Conservation (phyloP, 2,797 vertebrate genomes). For the Petrocephalus schoutedeni region DNA sequence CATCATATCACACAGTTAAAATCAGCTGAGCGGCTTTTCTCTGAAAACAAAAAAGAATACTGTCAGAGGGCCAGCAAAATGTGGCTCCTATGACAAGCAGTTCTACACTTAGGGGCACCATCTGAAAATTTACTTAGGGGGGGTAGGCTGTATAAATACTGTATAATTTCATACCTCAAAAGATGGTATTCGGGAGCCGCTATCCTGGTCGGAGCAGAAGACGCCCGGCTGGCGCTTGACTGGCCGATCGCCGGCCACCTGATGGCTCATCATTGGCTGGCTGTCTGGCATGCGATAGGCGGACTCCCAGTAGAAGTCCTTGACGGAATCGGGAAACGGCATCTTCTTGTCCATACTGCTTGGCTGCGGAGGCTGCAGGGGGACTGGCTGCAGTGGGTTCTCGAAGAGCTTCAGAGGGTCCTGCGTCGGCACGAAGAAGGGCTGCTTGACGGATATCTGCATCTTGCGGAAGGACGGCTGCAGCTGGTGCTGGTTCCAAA, state of each 20-base stretch:
- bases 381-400: slow-evolving; percentile 68
- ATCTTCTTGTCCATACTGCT: slow-evolving; percentile 83
- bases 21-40: background rate
- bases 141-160: background rate
- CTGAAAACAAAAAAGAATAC: background rate
- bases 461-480: slow-evolving; percentile 81
- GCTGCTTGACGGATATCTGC: slow-evolving; percentile 76
- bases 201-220: slow-evolving; percentile 79
- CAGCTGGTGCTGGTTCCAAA: slow-evolving; percentile 84
- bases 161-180: slow-evolving; percentile 73
- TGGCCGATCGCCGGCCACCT: slow-evolving; percentile 67
- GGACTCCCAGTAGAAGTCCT: slow-evolving; percentile 91
- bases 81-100: background rate
- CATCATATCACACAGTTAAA: background rate
- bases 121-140: background rate
- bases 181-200: slow-evolving; percentile 63
- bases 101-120: background rate
- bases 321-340: slow-evolving; percentile 81
- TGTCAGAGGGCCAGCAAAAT: background rate
- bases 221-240: slow-evolving; percentile 74
- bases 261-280: slow-evolving; percentile 66
- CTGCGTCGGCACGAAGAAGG: slow-evolving; percentile 83
- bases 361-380: slow-evolving; percentile 67
- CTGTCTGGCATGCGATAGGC: slow-evolving; percentile 74
- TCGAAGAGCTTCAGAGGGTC: slow-evolving; percentile 88